These are phyloP conservation scores for Philereme vetulata DNA, from an alignment of 2,888 invertebrate genomes.

Conservation along the genomic window DNA sequence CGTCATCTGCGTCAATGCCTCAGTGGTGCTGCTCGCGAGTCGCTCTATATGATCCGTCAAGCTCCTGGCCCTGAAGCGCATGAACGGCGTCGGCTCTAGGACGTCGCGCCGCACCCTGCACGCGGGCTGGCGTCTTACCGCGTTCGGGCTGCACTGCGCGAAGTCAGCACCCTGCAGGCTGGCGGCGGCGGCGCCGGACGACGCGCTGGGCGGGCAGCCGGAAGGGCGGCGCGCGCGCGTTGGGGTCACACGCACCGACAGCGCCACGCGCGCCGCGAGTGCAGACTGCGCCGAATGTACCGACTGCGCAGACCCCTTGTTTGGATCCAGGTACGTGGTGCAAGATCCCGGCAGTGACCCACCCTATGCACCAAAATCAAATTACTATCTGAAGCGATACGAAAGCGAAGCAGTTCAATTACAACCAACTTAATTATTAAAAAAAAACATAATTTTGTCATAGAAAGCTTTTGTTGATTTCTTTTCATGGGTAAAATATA, in stretches of 20 bases:
- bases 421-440: neutral
- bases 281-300: conserved; percentile 26
- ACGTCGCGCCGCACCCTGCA: conserved; percentile 83
- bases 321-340: conserved; percentile 92
- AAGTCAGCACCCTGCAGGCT: conserved; percentile 21
- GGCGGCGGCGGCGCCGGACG: conserved; percentile 26
- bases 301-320: conserved; percentile 47
- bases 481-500: neutral
- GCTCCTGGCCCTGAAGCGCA: conserved; percentile 48
- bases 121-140: conserved; percentile 93
- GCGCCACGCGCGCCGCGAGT: conserved; percentile 16
- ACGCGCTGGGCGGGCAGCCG: conserved; percentile 81
- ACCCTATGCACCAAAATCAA: conserved; percentile 82
- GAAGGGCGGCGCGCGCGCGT: conserved; percentile 83
- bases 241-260: conserved; percentile 84
- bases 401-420: neutral
- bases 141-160: conserved; percentile 84
- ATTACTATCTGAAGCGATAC: neutral
- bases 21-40: neutral
- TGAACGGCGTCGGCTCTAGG: conserved; percentile 84
- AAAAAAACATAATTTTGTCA: neutral
- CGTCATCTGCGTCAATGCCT: neutral
- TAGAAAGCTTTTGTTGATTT: neutral
- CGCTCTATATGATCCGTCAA: neutral
- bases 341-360: conserved; percentile 96